Conservation (phyloP, 2,797 vertebrate species). For the Staurois parvus region DNA sequence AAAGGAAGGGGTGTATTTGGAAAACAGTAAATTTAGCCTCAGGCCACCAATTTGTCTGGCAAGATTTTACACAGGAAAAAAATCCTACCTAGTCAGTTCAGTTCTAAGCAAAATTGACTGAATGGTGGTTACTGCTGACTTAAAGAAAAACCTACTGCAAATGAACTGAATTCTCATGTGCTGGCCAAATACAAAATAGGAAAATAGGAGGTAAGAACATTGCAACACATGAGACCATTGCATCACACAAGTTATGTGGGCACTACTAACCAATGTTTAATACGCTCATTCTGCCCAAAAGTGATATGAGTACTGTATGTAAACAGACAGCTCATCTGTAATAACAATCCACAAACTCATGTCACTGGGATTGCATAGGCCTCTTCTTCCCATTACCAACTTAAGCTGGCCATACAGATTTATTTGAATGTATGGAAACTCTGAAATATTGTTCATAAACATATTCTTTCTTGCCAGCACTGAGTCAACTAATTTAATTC, state of each 20-base stretch:
- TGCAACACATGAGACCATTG: background rate
- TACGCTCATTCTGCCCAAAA: background rate
- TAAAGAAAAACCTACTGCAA: slow-evolving; percentile 38
- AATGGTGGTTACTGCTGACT: slow-evolving; percentile 52
- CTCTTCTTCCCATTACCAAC: no score
- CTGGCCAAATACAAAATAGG: slow-evolving; percentile 24
- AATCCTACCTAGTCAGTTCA: slow-evolving; percentile 40
- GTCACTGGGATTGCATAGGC: no score
- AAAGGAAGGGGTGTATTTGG: slow-evolving; percentile 22
- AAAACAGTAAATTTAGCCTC: slow-evolving; percentile 66
- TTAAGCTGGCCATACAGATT: no score
- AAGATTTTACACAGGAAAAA: slow-evolving; percentile 58
- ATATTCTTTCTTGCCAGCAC: no score
- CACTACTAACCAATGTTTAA: slow-evolving; percentile 5
- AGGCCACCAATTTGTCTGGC: slow-evolving; percentile 70
- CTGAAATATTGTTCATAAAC: no score
- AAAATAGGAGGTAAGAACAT: background rate
- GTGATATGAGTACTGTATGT: background rate
- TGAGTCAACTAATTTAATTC: no score
- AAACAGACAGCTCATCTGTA: background rate
- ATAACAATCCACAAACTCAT: no score
- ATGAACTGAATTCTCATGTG: slow-evolving; percentile 31
- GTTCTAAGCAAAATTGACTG: slow-evolving; percentile 46
- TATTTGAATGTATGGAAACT: no score
- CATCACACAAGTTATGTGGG: background rate